A percentile compares a stretch with the other conserved stretches of the same genome.
phyloP scores from a whole-genome alignment of 2,888 invertebrate genomes.

The Bunonema sp. region DNA sequence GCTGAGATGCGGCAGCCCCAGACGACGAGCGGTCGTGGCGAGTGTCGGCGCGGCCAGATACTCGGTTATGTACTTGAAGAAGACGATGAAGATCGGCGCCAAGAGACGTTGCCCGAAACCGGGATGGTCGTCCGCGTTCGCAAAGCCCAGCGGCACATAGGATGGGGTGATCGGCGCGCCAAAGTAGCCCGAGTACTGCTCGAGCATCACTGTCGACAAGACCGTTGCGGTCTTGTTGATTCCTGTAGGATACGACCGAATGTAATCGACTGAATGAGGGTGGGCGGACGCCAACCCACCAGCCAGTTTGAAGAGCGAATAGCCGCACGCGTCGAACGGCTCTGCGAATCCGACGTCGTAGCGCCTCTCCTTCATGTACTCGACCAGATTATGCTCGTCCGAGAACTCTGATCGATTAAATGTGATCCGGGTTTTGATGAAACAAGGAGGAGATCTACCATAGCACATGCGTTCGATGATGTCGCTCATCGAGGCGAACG shows the following conservation, averaged over 20 bases:
- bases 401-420: too few relatives aligned
- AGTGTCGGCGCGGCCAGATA: constrained; percentile 1
- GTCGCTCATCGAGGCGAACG: too few relatives aligned
- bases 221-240: constrained; percentile 3
- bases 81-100: too few relatives aligned
- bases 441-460: too few relatives aligned
- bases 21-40: not conserved
- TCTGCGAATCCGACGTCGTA: constrained; percentile 16
- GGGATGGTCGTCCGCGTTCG: not conserved
- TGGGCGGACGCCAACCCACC: not conserved
- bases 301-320: constrained; percentile 4
- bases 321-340: constrained; percentile 14
- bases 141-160: too few relatives aligned
- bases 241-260: constrained; percentile 11
- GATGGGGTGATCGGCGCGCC: too few relatives aligned
- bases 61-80: constrained; percentile 1
- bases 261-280: constrained; percentile 8
- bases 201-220: too few relatives aligned
- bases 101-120: too few relatives aligned
- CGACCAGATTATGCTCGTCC: constrained; percentile 5
- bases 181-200: too few relatives aligned
- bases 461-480: too few relatives aligned
- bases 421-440: too few relatives aligned
- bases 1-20: not conserved
- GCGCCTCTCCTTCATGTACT: constrained; percentile 10